Evolutionary conservation across 2,797 vertebrate genomes (phyloP).

Genomic region (Ptychadena robeensis): DNA sequence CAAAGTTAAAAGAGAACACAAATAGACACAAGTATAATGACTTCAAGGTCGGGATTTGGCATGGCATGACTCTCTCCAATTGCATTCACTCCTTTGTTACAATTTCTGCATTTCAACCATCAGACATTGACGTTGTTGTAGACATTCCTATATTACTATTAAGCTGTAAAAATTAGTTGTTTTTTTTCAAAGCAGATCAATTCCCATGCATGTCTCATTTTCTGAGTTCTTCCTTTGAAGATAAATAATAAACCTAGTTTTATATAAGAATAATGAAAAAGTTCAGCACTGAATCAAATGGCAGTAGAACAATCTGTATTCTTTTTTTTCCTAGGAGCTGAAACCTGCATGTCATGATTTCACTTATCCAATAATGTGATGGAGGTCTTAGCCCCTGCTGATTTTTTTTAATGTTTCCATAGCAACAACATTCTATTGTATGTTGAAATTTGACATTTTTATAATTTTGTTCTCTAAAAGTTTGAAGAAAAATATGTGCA

Average conservation of each 20-base stretch:
- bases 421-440: constrained; percentile 47
- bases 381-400: constrained; percentile 50
- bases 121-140: background rate
- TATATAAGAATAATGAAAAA: constrained; percentile 2
- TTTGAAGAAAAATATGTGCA: constrained; percentile 14
- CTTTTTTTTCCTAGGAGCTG: constrained; percentile 23
- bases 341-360: constrained; percentile 57
- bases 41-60: constrained; percentile 10
- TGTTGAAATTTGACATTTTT: constrained; percentile 52
- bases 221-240: constrained; percentile 14
- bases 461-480: constrained; percentile 45
- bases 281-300: constrained; percentile 29
- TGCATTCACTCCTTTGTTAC: background rate
- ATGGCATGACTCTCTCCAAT: background rate
- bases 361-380: constrained; percentile 55
- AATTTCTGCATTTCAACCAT: constrained; percentile 5
- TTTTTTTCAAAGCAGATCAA: constrained; percentile 5
- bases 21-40: background rate
- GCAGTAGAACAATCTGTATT: constrained; percentile 41
- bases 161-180: background rate
- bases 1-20: background rate
- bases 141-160: background rate
- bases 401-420: constrained; percentile 54
- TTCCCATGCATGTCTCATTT: background rate
- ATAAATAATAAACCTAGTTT: constrained; percentile 31